Conservation (phyloP, 2,113 vertebrate genomes). For the Sceloporus tristichus region DNA sequence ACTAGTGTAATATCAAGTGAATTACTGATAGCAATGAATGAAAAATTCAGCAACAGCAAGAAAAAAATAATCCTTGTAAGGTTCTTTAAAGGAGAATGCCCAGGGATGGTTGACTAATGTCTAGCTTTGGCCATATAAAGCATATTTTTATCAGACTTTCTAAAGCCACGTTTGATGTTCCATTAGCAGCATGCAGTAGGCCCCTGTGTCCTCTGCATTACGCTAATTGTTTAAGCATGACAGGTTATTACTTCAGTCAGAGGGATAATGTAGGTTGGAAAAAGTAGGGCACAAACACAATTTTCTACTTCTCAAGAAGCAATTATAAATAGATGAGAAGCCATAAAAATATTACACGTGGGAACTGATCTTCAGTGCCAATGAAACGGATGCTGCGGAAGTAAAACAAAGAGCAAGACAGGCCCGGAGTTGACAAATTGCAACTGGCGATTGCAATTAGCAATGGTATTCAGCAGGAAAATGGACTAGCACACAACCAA, state of each 20-base stretch:
- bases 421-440: conserved; percentile 61
- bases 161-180: conserved; percentile 58
- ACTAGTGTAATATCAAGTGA: background rate
- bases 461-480: conserved; percentile 63
- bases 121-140: conserved; percentile 33
- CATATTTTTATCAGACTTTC: conserved; percentile 59
- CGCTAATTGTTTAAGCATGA: conserved; percentile 71
- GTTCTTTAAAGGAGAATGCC: background rate
- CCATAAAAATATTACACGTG: conserved; percentile 64
- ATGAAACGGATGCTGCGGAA: conserved; percentile 43
- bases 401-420: conserved; percentile 51
- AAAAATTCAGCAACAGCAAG: background rate
- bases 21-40: background rate
- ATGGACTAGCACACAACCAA: conserved; percentile 59
- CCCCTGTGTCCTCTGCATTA: conserved; percentile 67
- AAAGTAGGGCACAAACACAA: conserved; percentile 69
- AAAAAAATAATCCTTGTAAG: conserved; percentile 5
- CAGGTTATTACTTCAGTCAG: conserved; percentile 71
- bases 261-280: conserved; percentile 54
- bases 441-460: conserved; percentile 69
- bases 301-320: conserved; percentile 72
- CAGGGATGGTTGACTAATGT: conserved; percentile 12
- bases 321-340: conserved; percentile 74
- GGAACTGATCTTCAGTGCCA: conserved; percentile 60
- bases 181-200: conserved; percentile 59